Evolutionary conservation across 2,113 vertebrate genomes (phyloP).

Genomic region (Mugil cephalus): DNA sequence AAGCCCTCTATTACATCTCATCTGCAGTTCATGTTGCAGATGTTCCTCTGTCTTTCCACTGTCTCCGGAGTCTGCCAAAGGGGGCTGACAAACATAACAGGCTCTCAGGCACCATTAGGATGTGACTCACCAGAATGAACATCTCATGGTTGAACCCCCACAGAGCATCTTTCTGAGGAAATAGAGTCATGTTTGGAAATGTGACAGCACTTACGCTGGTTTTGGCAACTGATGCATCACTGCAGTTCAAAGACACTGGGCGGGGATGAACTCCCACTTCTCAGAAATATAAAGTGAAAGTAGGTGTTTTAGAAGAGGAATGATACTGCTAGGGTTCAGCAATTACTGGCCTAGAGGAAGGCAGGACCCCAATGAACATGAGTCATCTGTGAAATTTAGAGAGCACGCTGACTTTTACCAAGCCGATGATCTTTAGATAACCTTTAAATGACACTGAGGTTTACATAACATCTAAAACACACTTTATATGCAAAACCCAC

Average conservation of each 20-base stretch:
- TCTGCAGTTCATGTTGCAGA: slow-evolving; percentile 62
- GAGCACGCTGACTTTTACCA: not conserved
- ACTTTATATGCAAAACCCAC: slow-evolving; percentile 7
- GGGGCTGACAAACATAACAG: slow-evolving; percentile 38
- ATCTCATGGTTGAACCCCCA: slow-evolving; percentile 30
- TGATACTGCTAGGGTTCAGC: not conserved
- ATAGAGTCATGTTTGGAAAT: slow-evolving; percentile 55
- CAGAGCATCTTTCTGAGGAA: slow-evolving; percentile 38
- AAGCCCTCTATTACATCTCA: slow-evolving; percentile 52
- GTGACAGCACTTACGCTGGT: slow-evolving; percentile 41
- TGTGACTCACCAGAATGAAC: slow-evolving; percentile 61
- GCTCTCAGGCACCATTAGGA: slow-evolving; percentile 67
- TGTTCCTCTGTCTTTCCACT: slow-evolving; percentile 47
- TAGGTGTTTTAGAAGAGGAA: not conserved
- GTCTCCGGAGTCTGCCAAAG: slow-evolving; percentile 45
- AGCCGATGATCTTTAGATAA: slow-evolving; percentile 32
- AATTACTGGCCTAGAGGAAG: not conserved
- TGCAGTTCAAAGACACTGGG: slow-evolving; percentile 29
- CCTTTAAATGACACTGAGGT: slow-evolving; percentile 1
- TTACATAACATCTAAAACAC: slow-evolving; percentile 8
- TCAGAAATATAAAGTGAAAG: slow-evolving; percentile 19
- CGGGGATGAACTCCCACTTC: slow-evolving; percentile 15
- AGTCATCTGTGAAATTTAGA: slow-evolving; percentile 15
- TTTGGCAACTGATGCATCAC: slow-evolving; percentile 34
- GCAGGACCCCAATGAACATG: not conserved